Base-by-base conservation (phyloP, 2,113 vertebrate species). In the Gopherus evgoodei region DNA sequence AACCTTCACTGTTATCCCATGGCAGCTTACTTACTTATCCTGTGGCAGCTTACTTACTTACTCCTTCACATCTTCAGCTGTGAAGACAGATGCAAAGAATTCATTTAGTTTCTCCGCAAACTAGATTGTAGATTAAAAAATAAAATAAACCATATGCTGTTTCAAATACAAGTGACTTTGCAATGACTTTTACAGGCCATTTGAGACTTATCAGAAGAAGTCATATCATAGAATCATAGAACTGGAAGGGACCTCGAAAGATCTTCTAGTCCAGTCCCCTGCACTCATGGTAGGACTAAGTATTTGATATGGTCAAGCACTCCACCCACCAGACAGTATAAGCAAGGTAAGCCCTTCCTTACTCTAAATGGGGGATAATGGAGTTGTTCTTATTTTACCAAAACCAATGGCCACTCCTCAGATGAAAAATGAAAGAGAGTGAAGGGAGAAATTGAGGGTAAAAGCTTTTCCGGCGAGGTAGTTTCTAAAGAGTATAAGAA, bases 121-220 rank as follows among this genome's bases (percentile, higher is more conserved):
- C 52, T 21, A 0, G 0, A 47, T 44, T 27, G 47, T 27, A 42
- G 72, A 25, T 59, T 82, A 86, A 75, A 76, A 62, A 65, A 57
- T 79, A 88, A 75, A 56, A 89, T 35, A 38, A 84, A 50, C 86
- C 38, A 38, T n/a, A 59, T 7, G 11, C 86, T 81, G 38, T 75
- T 92, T 94, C 95, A 91, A 62, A 53, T 50, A 42, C 1, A 81
- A 82, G 56, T n/a, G 72, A 38, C n/a, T 86, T 89, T 93, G 57
- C 72, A 84, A 49, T 10, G 76, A 24, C 14, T 56, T 82, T 53
- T 35, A 47, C 57, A 75, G 50, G n/a, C 56, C 25, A 25, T 93
- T 72, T 19, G 86, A 53, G 44, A 16, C 31, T 75, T 90, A 27
- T 27, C 27, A 57, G 56, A 57, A 56, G 54, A 56, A 57, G 24